These are phyloP conservation scores for Psittacula cyanocephala DNA, from an alignment of 2,113 vertebrate species.

Conservation along the genomic window DNA sequence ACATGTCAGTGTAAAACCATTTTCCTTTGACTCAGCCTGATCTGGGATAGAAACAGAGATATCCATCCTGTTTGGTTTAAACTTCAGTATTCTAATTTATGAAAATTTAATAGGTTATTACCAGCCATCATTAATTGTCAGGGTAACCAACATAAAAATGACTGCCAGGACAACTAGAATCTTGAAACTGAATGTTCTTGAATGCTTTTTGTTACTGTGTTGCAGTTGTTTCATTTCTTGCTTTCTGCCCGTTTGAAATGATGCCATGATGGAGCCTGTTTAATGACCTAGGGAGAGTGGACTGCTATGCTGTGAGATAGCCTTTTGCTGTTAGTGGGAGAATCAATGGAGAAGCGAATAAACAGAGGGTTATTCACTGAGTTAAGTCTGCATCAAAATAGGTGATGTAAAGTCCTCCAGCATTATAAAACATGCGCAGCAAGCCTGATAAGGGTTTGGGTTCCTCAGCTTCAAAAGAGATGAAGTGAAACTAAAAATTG, in stretches of 20 bases:
- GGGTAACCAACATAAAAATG: not conserved
- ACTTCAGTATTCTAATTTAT: not conserved
- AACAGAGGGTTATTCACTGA: not conserved
- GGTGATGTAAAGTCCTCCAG: not conserved
- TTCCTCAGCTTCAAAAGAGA: not conserved
- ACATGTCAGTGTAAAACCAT: not conserved
- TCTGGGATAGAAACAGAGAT: not conserved
- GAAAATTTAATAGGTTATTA: not conserved
- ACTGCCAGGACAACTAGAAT: not conserved
- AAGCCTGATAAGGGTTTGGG: not conserved
- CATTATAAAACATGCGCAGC: not conserved
- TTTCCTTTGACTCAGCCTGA: not conserved
- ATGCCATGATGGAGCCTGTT: not conserved
- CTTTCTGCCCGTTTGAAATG: not conserved
- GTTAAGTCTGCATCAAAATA: not conserved
- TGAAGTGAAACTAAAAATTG: not conserved
- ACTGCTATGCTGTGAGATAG: fast-evolving
- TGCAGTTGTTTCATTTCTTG: not conserved
- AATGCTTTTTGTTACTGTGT: not conserved
- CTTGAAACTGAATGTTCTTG: not conserved
- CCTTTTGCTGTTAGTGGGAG: not conserved
- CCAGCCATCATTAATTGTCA: not conserved
- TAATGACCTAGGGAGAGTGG: not conserved
- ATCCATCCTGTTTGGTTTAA: not conserved
- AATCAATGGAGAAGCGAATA: not conserved